Conservation (phyloP, 2,888 invertebrate genomes). For the Euclidia mi region DNA sequence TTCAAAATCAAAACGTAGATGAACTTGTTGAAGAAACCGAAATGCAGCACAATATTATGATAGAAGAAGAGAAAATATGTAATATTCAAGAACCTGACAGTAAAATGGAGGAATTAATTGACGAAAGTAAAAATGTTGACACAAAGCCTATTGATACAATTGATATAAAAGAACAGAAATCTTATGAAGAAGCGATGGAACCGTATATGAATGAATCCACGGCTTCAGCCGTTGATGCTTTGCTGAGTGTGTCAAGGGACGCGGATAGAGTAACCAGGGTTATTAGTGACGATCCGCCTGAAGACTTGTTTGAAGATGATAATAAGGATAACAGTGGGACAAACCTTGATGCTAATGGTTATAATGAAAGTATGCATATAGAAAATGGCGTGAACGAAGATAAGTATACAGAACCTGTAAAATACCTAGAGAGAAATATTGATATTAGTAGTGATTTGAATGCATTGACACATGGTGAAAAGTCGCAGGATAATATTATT, state of each 20-base stretch:
- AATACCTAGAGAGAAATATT: constrained; percentile 26
- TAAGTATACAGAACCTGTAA: constrained; percentile 36
- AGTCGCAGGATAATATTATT: constrained; percentile 17
- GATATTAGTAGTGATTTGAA: constrained; percentile 32
- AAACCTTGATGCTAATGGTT: constrained; percentile 61
- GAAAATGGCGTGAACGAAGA: constrained; percentile 37
- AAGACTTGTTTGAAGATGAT: constrained; percentile 86
- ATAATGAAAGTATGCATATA: constrained; percentile 50
- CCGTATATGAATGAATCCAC: constrained; percentile 81
- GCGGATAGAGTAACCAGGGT: constrained; percentile 80
- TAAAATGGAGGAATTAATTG: constrained; percentile 1
- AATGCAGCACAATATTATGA: not conserved
- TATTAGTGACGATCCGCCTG: constrained; percentile 82
- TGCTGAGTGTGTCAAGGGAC: constrained; percentile 83
- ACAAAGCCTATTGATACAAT: constrained; percentile 33
- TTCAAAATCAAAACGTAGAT: not conserved
- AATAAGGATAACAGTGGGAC: constrained; percentile 66
- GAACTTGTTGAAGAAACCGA: constrained; percentile 5
- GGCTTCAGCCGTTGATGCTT: constrained; percentile 85
- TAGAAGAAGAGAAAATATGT: constrained; percentile 3
- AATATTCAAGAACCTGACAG: constrained; percentile 5
- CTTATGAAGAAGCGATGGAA: constrained; percentile 55
- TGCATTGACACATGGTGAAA: constrained; percentile 23
- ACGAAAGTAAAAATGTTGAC: constrained; percentile 18
- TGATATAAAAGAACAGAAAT: constrained; percentile 48